Base-by-base conservation (phyloP, 2,797 vertebrate species). In the Prionace glauca region DNA sequence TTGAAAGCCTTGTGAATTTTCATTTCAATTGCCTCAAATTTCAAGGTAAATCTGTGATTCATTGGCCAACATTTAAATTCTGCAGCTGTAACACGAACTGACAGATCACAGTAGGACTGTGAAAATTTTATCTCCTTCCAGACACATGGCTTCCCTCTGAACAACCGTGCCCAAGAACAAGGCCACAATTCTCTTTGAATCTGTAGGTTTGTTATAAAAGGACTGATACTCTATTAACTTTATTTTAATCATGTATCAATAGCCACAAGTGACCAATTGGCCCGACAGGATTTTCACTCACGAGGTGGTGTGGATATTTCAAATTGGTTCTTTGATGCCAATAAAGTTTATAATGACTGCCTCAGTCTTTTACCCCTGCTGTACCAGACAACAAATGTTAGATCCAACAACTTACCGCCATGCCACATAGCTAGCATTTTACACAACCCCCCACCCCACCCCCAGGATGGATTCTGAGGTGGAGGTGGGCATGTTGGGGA, bases 101-200 rank as follows among this genome's bases (percentile, higher is more conserved):
- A 94, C 26, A 91, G 88, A 91, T 91, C 88, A 60, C 60, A 72
- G 93, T 56, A 77, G 24, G 41, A 95, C 29, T 77, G 29, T 56
- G 93, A 77, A 56, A 77, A 74, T 56, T 20, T 94, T 32, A 74
- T 50, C 26, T 95, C 93, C 93, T 74, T 95, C 45, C 60, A 77
- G 26, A 77, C 29, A 74, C 71, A 56, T 32, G 29, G 10, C 45
- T 95, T 72, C 50, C 14, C 26, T 95, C 93, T 50, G 60, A 95
- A 95, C 45, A 74, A 74, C 26, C 45, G 0, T 74, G 71, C 93
- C 45, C 18, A 26, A 72, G 71, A n/a, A 77, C 72, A 95, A 65
- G 32, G 60, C 32, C 56, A 91, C 32, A n/a, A 20, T 74, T 56
- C 29, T 20, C 71, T 45, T 94, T 60, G 50, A 56, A 60, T 50